Conservation (phyloP, 1,140 invertebrate species). For the Trissolcus basalis region DNA sequence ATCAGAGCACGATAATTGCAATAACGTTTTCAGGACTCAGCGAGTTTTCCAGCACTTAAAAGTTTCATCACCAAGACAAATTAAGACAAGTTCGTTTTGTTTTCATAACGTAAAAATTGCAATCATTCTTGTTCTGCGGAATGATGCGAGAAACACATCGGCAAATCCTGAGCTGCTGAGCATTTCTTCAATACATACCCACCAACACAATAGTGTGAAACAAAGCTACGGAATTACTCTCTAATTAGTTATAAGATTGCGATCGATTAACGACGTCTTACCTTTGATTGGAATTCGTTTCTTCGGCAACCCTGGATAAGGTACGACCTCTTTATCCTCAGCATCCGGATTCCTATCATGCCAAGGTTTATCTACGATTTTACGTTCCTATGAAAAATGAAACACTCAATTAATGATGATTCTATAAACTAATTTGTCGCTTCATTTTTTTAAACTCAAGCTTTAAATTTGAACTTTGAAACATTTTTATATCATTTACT, state of each 20-base stretch:
- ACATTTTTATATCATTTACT: slow-evolving; percentile 25
- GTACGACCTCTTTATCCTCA: slow-evolving; percentile 80
- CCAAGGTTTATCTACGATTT: slow-evolving; percentile 86
- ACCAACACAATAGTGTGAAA: slow-evolving; percentile 71
- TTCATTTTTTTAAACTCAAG: too few species aligned
- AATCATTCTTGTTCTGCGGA: too few species aligned
- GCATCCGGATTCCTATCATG: slow-evolving; percentile 78
- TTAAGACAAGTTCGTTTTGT: too few species aligned
- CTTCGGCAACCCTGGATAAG: slow-evolving; percentile 81
- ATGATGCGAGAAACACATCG: neutral
- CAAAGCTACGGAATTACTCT: slow-evolving; percentile 75
- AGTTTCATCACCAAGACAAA: too few species aligned
- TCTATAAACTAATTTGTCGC: too few species aligned
- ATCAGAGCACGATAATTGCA: too few species aligned
- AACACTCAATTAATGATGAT: too few species aligned
- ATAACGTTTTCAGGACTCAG: too few species aligned
- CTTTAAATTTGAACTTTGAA: slow-evolving; percentile 23
- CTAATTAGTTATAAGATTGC: slow-evolving; percentile 70
- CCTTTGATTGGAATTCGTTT: slow-evolving; percentile 89
- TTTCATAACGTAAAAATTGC: too few species aligned
- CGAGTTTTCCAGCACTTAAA: too few species aligned
- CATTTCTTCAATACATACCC: slow-evolving; percentile 76
- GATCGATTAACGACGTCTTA: slow-evolving; percentile 70
- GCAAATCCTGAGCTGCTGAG: slow-evolving; percentile 13
- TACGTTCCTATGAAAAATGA: slow-evolving; percentile 77